Conservation (phyloP, 2,888 invertebrate species). For the Hermaeophaga mercurialis region DNA sequence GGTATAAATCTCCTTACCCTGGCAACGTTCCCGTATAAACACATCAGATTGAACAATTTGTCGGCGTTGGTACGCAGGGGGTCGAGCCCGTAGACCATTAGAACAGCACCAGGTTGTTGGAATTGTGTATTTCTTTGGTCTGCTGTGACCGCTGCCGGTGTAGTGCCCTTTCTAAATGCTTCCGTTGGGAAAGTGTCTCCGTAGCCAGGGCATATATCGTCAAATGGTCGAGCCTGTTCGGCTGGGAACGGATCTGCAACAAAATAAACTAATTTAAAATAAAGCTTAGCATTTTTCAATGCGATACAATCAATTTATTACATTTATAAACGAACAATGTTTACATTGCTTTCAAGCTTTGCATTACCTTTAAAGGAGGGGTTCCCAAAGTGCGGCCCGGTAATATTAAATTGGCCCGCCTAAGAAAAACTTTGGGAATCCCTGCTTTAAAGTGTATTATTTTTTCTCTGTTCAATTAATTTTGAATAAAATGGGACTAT, state of each 20-base stretch:
- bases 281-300: no score
- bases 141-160: constrained; percentile 48
- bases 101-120: constrained; percentile 81
- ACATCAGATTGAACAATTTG: constrained; percentile 96
- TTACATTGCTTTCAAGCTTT: no score
- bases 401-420: no score
- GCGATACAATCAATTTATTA: no score
- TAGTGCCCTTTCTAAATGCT: constrained; percentile 57
- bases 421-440: no score
- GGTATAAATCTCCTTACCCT: constrained; percentile 66
- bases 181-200: constrained; percentile 50
- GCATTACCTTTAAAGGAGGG: no score
- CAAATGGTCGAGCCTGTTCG: constrained; percentile 49
- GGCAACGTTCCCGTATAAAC: constrained; percentile 97
- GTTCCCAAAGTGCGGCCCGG: no score
- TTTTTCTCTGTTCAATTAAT: no score
- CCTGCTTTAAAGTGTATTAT: no score
- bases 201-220: constrained; percentile 56
- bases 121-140: constrained; percentile 51
- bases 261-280: constrained; percentile 17
- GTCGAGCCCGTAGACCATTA: constrained; percentile 98
- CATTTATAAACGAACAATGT: no score
- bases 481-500: no score
- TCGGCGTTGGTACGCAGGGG: constrained; percentile 94
- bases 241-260: constrained; percentile 54